Evolutionary conservation across 2,888 invertebrate species (phyloP), one percentile per base, ranked within the genome.

Genomic region (Cataglyphis rosenhaueri): DNA sequence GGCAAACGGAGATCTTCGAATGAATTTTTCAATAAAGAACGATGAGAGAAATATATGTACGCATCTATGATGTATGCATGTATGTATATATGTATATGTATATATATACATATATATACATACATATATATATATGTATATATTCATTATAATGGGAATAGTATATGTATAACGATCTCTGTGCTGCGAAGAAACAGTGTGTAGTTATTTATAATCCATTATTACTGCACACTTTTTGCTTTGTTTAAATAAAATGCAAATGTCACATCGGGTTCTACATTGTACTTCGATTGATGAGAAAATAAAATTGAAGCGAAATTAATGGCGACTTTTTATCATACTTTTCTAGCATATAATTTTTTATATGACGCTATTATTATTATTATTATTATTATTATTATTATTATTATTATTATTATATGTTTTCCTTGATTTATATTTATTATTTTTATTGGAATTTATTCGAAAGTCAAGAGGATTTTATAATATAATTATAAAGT

Each of bases 1-100:
- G 78, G 48, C 59, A 78, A 70, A 68, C 70, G 78, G 59, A 78
- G 68, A 78, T 78, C 70, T 44, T 78, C n/a, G 59, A 78, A 78
- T 78, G 70, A 78, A 32, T 78, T 78, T 68, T 35, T 70, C 70
- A 35, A 78, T 78, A 78, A 78, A 78, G 25, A 52, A 8, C 15
- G 59, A 70, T 35, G 9, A 12, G 32, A 2, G n/a, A 18, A 44
- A 61, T 59, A 59, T 44, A 48, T 48, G 12, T 48, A 74, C 62
- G 12, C 32, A 62, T n/a, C 32, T 74, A 62, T 74, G 21, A 9
- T 25, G 29, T 35, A 48, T 38, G 21, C 9, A 55, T 10, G 10
- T 21, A 21, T 41, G 6, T 41, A 15, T n/a, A 6, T 15, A 25
- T 21, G 21, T 21, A 21, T 21, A 21, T 21, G 21, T 21, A 21